These are phyloP conservation scores for Lytechinus variegatus DNA, from an alignment of 35 echinoderm and acorn worm genomes.

Conservation along the genomic window DNA sequence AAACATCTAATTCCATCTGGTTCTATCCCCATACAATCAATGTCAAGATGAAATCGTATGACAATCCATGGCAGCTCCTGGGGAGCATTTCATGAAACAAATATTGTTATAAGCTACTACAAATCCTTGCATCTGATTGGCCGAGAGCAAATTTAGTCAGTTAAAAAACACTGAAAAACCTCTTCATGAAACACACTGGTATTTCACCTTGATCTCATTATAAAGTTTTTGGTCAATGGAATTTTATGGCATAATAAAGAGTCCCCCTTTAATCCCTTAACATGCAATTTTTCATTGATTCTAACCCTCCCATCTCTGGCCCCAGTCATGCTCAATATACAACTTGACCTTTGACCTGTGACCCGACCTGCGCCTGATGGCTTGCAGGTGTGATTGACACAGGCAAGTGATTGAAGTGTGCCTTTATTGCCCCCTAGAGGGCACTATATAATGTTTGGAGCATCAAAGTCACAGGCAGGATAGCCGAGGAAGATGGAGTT, in stretches of 20 bases:
- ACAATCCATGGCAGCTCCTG: no score
- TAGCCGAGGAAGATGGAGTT: background rate
- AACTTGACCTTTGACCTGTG: background rate
- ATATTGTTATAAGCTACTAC: no score
- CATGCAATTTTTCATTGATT: background rate
- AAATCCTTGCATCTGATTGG: no score
- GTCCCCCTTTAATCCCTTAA: background rate
- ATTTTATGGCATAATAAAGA: background rate
- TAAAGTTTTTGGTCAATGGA: background rate
- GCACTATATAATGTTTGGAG: background rate
- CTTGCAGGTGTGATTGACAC: conserved; percentile 18
- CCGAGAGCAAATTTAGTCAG: no score
- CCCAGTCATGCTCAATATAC: conserved; percentile 32
- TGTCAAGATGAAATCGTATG: no score
- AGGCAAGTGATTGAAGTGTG: conserved; percentile 5
- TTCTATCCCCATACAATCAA: no score
- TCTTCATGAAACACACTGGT: background rate
- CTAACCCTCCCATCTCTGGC: background rate
- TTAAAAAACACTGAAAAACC: no score
- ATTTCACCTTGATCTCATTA: conserved; percentile 1
- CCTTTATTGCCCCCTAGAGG: conserved; percentile 16
- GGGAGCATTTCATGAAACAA: no score
- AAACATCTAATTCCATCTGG: no score
- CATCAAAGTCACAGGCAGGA: background rate
- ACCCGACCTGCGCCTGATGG: conserved; percentile 27